Evolutionary conservation across 2,113 vertebrate species (phyloP).

Genomic region (Toxotes chatareus): DNA sequence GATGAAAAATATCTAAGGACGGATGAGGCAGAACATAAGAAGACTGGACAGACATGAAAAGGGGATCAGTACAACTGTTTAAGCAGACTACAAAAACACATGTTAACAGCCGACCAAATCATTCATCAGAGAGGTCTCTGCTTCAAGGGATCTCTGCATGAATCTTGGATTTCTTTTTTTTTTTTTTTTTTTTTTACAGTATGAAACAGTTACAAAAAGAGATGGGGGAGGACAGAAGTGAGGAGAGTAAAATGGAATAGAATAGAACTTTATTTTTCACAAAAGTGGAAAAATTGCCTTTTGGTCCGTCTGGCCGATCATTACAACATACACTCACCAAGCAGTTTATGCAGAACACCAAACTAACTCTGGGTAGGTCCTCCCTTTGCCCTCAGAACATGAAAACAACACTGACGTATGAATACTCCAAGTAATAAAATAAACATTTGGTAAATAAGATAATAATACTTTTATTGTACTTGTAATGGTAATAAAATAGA

Average conservation of each 20-base stretch:
- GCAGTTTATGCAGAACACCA: background rate
- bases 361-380: background rate
- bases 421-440: too few species aligned
- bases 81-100: background rate
- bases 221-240: background rate
- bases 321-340: background rate
- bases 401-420: background rate
- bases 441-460: too few species aligned
- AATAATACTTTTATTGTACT: too few species aligned
- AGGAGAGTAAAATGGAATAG: background rate
- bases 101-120: constrained; percentile 1
- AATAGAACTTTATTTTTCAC: background rate
- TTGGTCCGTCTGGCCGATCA: background rate
- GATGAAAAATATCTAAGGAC: background rate
- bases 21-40: constrained; percentile 27
- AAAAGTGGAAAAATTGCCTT: background rate
- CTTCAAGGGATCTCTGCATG: background rate
- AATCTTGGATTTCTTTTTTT: background rate
- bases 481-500: too few species aligned
- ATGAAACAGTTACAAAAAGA: background rate
- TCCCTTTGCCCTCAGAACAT: background rate
- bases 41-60: constrained; percentile 3
- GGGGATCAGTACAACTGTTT: background rate
- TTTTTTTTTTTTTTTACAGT: background rate
- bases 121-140: background rate